A percentile compares a stretch with the other conserved stretches of the same genome.
Conservation (phyloP, 1,140 invertebrate species). For the Acromyrmex echinatior region DNA sequence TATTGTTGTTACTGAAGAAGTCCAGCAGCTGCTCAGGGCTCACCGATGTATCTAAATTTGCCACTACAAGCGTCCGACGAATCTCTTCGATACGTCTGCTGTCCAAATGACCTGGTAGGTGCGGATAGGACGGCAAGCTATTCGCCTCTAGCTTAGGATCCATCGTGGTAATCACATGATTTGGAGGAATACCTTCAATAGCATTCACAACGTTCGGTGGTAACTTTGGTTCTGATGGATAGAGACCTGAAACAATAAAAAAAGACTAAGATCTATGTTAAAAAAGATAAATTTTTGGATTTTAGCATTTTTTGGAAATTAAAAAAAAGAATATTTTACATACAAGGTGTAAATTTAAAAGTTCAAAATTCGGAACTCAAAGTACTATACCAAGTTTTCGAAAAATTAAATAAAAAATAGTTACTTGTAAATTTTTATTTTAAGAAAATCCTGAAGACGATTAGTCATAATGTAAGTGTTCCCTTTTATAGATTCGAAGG, state of each 20-base stretch:
- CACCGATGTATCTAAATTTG: slow-evolving; percentile 90
- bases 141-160: slow-evolving; percentile 95
- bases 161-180: slow-evolving; percentile 94
- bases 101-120: slow-evolving; percentile 96
- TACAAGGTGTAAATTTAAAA: too few relatives aligned
- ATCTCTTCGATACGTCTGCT: slow-evolving; percentile 98
- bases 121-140: slow-evolving; percentile 96
- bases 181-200: slow-evolving; percentile 93
- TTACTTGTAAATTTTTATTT: too few relatives aligned
- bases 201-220: slow-evolving; percentile 96
- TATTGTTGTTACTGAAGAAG: slow-evolving; percentile 93
- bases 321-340: background rate
- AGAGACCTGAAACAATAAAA: slow-evolving; percentile 86
- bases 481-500: too few relatives aligned
- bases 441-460: too few relatives aligned
- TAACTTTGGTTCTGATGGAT: slow-evolving; percentile 93
- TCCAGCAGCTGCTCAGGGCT: slow-evolving; percentile 93
- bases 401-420: too few relatives aligned
- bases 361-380: too few relatives aligned
- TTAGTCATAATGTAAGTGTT: too few relatives aligned
- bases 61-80: slow-evolving; percentile 94
- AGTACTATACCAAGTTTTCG: too few relatives aligned
- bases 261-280: background rate
- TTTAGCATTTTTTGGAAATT: background rate
- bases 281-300: background rate